Evolutionary conservation across 35 echinoderm and acorn worm species (phyloP).

Genomic region (Chiridota heheva): DNA sequence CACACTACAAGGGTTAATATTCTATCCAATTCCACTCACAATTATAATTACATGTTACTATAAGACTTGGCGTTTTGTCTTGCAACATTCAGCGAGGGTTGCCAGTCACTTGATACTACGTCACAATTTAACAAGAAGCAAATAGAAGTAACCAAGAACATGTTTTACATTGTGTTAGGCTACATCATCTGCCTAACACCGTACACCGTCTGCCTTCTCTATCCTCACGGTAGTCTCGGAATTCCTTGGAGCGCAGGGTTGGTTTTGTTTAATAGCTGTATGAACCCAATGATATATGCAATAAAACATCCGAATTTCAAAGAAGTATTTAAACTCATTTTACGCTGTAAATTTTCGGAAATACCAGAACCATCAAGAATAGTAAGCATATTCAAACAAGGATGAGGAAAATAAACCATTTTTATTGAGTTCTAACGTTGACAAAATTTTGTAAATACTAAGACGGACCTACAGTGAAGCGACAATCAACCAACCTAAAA

Average conservation of each 20-base stretch:
- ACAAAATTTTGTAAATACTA: too few relatives aligned
- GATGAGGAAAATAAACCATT: too few relatives aligned
- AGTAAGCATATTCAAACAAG: conserved; percentile 20
- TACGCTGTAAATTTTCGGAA: conserved; percentile 50
- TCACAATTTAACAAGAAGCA: conserved; percentile 53
- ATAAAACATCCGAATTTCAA: conserved; percentile 90
- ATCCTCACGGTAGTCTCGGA: conserved; percentile 64
- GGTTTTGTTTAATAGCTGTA: conserved; percentile 74
- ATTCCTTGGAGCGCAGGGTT: conserved; percentile 76
- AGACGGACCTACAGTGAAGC: too few relatives aligned
- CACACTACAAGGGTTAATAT: conserved; percentile 24
- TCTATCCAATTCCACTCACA: conserved; percentile 53
- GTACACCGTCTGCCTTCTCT: conserved; percentile 63
- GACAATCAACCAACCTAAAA: too few relatives aligned
- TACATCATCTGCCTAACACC: conserved; percentile 76
- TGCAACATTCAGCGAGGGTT: conserved; percentile 51
- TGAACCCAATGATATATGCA: conserved; percentile 81
- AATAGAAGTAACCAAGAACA: conserved; percentile 80
- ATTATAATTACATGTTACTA: conserved; percentile 54
- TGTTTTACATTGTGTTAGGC: conserved; percentile 76
- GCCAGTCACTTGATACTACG: too few relatives aligned
- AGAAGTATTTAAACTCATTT: conserved; percentile 61
- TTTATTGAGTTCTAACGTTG: too few relatives aligned
- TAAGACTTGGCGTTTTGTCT: conserved; percentile 25
- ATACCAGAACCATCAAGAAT: conserved; percentile 63